Conservation (phyloP, 1,140 invertebrate genomes). For the Drosophila ercepeae region DNA sequence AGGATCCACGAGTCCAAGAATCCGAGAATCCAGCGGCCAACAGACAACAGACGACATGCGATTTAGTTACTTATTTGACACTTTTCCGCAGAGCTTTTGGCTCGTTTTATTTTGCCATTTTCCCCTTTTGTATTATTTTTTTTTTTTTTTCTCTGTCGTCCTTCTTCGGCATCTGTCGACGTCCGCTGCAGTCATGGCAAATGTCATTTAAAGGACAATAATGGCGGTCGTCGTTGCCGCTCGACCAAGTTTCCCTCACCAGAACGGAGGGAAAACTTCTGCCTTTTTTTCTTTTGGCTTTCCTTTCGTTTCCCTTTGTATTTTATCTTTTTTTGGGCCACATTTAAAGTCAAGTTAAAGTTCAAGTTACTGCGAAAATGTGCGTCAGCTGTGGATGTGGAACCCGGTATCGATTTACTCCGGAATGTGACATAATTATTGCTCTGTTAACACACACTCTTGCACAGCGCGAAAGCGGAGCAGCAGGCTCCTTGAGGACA, state of each 20-base stretch:
- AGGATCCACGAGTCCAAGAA: conserved; percentile 13
- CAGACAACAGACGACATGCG: conserved; percentile 62
- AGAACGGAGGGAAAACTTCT: conserved; percentile 30
- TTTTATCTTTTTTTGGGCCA: conserved; percentile 5
- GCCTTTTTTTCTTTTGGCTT: conserved; percentile 3
- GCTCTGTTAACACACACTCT: conserved; percentile 53
- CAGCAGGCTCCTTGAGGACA: conserved; percentile 40
- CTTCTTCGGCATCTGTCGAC: conserved; percentile 47
- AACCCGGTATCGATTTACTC: conserved; percentile 58
- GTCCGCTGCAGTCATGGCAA: conserved; percentile 66
- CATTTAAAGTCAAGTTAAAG: conserved; percentile 80
- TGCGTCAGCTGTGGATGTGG: conserved; percentile 58
- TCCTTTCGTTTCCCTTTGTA: conserved; percentile 2
- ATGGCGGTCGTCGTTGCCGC: conserved; percentile 45
- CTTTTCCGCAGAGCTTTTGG: conserved; percentile 64
- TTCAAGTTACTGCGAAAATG: conserved; percentile 73
- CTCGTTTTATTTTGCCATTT: conserved; percentile 37
- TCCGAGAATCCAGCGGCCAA: conserved; percentile 8
- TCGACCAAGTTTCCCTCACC: conserved; percentile 4
- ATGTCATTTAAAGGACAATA: conserved; percentile 82
- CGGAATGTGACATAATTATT: conserved; percentile 77
- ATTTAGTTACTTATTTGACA: conserved; percentile 83
- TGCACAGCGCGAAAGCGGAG: conserved; percentile 11
- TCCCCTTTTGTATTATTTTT: not conserved
- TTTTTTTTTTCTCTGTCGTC: too few species aligned